phyloP scores from a whole-genome alignment of 2,797 vertebrate genomes.

The Netta rufina region DNA sequence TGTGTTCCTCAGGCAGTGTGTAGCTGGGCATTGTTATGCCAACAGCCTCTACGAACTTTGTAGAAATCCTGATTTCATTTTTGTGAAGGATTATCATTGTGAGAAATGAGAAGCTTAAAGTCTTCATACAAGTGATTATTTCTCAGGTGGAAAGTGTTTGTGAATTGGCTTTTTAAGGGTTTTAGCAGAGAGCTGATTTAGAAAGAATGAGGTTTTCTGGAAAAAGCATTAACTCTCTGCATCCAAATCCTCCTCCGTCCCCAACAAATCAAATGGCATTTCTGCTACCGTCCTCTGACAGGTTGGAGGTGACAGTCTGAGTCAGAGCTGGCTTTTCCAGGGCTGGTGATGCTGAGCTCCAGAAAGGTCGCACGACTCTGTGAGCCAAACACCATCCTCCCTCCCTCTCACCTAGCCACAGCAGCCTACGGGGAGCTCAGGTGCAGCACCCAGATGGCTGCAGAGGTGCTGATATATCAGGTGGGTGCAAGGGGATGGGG shows the following conservation, averaged over 20 bases:
- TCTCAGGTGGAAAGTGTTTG: background rate
- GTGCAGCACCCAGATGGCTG: accelerated
- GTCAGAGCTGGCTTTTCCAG: background rate
- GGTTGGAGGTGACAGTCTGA: background rate
- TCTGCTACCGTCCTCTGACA: accelerated
- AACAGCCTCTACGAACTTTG: background rate
- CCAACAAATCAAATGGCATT: background rate
- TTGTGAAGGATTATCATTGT: background rate
- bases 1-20: background rate
- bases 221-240: background rate
- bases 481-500: accelerated
- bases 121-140: background rate
- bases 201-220: background rate
- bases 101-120: conserved; percentile 24
- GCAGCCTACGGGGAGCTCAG: accelerated
- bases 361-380: background rate
- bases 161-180: background rate
- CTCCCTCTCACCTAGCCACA: accelerated
- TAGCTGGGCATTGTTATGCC: background rate
- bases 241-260: background rate
- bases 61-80: background rate
- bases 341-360: background rate
- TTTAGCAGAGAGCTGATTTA: background rate
- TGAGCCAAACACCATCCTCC: accelerated
- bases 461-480: background rate